These are phyloP conservation scores for Crocodylus rhombifer DNA, from an alignment of 2,797 vertebrate genomes.

Conservation along the genomic window DNA sequence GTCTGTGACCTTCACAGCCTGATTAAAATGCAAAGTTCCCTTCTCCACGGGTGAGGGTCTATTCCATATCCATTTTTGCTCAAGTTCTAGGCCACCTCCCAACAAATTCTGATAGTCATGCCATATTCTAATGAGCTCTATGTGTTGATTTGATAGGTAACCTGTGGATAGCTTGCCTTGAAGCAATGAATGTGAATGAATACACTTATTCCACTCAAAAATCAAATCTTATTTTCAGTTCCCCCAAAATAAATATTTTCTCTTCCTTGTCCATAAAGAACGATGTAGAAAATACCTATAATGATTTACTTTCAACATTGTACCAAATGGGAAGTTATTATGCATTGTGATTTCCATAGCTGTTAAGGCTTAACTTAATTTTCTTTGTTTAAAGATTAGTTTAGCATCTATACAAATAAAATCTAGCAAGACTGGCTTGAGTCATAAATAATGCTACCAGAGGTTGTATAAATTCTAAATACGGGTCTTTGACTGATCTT, in stretches of 20 bases:
- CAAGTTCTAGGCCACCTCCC: background rate
- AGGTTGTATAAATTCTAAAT: background rate
- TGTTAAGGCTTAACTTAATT: accelerated
- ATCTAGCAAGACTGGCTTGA: background rate
- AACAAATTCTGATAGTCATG: background rate
- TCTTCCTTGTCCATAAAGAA: background rate
- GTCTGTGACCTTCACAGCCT: background rate
- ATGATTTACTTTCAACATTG: background rate
- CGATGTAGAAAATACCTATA: background rate
- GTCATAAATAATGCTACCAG: background rate
- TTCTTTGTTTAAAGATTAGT: background rate
- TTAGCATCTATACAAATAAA: background rate
- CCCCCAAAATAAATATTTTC: background rate
- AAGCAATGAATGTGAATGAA: background rate
- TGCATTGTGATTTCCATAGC: background rate
- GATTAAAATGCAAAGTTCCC: background rate
- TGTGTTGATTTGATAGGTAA: background rate
- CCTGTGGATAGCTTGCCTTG: background rate
- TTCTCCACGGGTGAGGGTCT: background rate
- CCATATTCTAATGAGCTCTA: background rate
- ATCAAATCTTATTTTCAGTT: background rate
- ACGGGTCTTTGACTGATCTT: background rate
- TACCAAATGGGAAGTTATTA: accelerated
- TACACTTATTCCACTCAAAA: background rate
- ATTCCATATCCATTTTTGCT: background rate